Evolutionary conservation across 1,140 invertebrate species (phyloP).

Genomic region (Pentalonia nigronervosa): DNA sequence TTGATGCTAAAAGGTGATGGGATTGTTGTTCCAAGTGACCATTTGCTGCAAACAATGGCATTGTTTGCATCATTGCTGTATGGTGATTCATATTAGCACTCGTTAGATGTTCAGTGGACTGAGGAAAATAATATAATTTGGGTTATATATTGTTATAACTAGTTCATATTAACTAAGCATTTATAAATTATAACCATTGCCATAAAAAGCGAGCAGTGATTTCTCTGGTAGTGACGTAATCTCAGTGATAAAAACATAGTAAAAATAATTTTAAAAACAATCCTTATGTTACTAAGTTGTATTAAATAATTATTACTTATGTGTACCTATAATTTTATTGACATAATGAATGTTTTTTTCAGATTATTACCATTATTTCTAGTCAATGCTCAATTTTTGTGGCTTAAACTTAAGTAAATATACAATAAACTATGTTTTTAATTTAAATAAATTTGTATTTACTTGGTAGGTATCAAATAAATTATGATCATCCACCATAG

Average conservation of each 20-base stretch:
- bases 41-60: conserved; percentile 48
- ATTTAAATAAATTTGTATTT: background rate
- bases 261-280: background rate
- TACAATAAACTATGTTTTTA: background rate
- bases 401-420: background rate
- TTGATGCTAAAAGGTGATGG: conserved; percentile 43
- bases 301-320: background rate
- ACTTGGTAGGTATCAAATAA: conserved; percentile 47
- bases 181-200: background rate
- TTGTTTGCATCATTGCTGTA: conserved; percentile 53
- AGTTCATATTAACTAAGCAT: background rate
- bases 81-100: conserved; percentile 40
- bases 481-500: conserved; percentile 45
- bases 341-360: background rate
- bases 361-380: background rate
- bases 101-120: conserved; percentile 46
- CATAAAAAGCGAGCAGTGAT: background rate
- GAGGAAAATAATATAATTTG: background rate
- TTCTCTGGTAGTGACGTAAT: background rate
- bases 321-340: background rate
- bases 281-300: background rate
- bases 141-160: background rate
- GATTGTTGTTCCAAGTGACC: conserved; percentile 51
- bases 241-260: background rate
- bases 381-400: background rate